A percentile compares a stretch with the other conserved stretches of the same genome.
Conservation (phyloP, 2,797 vertebrate genomes). For the Ptychadena robeensis region DNA sequence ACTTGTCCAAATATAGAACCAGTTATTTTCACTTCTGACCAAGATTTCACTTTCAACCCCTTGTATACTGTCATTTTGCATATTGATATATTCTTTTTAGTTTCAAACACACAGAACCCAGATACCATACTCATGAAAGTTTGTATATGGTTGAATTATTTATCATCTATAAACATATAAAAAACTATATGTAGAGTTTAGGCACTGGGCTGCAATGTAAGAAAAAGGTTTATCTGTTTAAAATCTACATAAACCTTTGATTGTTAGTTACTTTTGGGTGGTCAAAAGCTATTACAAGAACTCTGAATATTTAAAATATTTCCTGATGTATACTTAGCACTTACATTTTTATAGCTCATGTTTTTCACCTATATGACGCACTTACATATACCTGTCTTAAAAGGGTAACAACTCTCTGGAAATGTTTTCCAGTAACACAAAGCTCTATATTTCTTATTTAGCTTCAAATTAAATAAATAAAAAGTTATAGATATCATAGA, state of each 20-base stretch:
- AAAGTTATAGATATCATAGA: too few species aligned
- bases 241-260: not conserved
- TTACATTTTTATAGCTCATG: not conserved
- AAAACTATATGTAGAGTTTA: too few species aligned
- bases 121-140: too few species aligned
- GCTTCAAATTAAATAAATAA: not conserved
- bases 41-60: too few species aligned
- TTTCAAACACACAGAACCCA: too few species aligned
- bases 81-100: too few species aligned
- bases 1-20: too few species aligned
- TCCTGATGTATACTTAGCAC: not conserved
- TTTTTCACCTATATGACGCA: not conserved
- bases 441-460: not conserved
- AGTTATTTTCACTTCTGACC: too few species aligned
- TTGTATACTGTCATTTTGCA: too few species aligned
- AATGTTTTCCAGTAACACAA: not conserved
- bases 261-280: not conserved
- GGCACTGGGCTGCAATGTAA: too few species aligned
- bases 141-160: too few species aligned
- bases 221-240: not conserved
- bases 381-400: constrained; percentile 2
- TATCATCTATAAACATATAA: too few species aligned
- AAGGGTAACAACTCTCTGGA: not conserved
- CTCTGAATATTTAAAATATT: constrained; percentile 12
- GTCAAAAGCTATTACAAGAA: not conserved